Conservation (phyloP, 2,113 vertebrate genomes). For the Pterocles gutturalis region DNA sequence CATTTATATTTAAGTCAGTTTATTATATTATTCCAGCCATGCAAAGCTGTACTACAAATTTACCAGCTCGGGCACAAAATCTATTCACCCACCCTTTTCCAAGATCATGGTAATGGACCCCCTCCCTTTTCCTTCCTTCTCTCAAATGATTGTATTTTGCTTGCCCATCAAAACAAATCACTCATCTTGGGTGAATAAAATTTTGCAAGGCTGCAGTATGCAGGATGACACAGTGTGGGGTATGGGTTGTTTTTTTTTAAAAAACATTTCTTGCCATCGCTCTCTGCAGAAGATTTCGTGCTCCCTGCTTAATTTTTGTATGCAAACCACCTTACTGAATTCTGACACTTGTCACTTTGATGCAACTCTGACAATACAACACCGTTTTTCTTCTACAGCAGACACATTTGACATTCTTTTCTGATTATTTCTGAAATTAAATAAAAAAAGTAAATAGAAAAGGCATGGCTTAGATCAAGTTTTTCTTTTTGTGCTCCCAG, state of each 20-base stretch:
- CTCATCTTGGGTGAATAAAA: slow-evolving; percentile 25
- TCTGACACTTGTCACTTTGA: background rate
- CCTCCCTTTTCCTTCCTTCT: background rate
- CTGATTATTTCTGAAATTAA: background rate
- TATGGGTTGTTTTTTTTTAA: background rate
- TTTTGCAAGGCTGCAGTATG: background rate
- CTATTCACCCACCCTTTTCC: background rate
- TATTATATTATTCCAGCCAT: slow-evolving; percentile 33
- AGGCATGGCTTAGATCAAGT: background rate
- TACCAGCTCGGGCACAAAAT: slow-evolving; percentile 41
- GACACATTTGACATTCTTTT: background rate
- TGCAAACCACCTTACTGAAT: background rate
- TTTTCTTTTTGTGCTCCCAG: background rate
- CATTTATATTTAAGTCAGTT: slow-evolving; percentile 36
- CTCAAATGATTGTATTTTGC: slow-evolving; percentile 28
- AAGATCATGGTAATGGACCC: background rate
- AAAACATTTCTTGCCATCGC: background rate
- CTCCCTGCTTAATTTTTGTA: background rate
- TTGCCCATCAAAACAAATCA: slow-evolving; percentile 47
- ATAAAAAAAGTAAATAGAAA: background rate
- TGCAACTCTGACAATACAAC: background rate
- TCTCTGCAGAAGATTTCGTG: background rate
- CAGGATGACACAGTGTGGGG: background rate
- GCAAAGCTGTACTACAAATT: slow-evolving; percentile 16
- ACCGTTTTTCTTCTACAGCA: background rate